Evolutionary conservation across 2,888 invertebrate species (phyloP), one percentile per base, ranked within the genome.

Genomic region (Andrena haemorrhoa): DNA sequence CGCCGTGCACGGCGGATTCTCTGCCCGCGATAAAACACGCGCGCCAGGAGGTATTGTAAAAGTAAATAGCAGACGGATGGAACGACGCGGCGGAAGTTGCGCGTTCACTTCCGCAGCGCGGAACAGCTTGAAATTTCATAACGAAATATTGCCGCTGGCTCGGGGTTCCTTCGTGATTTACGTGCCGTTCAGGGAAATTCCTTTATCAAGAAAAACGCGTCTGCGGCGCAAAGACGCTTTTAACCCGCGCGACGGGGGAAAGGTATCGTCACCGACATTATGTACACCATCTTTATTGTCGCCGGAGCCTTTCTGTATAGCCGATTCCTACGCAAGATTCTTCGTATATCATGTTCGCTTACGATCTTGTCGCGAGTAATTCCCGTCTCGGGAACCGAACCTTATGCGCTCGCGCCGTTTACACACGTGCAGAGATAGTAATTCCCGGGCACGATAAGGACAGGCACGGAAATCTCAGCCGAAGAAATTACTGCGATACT

Each of bases 11-110:
- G 79, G 71, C 71, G 65, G 71, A 71, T 79, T 65, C 79, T 58
- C 60, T 16, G 71, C 51, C 56, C 71, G 81, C 80, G 80, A 80
- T 80, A 80, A 80, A 80, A 80, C 80, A 73, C 73, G 61, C 66
- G 23, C 70, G 49, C 79, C 47, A 41, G 49, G 51, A 20, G 72
- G 66, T 73, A 73, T 80, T 80, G 80, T 73, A 63, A 80, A 80
- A 80, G 81, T 80, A 80, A 80, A 80, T 72, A 80, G 71, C 66
- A 71, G 51, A 72, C 53, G 53, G 61, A 31, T 56, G 58, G 12
- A 51, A 51, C 58, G 49, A 58, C 64, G 63, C 29, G 70, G n/a
- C 51, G 71, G 58, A 79, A 79, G 68, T 69, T 51, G 60, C 61
- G 20, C 60, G 23, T 12, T 23, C 53, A 16, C 16, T 23, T 20